Conservation (phyloP, 2,888 invertebrate genomes). For the Brenthis ino region DNA sequence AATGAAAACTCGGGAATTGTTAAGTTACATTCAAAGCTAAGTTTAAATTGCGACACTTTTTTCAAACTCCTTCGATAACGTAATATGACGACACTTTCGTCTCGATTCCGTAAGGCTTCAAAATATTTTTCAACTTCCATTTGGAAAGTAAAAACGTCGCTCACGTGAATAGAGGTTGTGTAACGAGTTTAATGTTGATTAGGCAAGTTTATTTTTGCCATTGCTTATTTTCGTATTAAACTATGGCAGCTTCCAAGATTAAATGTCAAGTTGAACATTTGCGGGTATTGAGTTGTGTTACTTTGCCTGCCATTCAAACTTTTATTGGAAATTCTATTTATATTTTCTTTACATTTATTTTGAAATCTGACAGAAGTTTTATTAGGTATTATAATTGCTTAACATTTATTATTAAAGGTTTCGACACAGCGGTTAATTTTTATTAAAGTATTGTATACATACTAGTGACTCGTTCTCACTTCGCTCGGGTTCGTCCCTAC, state of each 20-base stretch:
- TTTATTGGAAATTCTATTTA: slow-evolving; percentile 26
- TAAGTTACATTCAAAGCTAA: slow-evolving; percentile 12
- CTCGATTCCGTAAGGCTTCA: slow-evolving; percentile 44
- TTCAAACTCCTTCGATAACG: slow-evolving; percentile 37
- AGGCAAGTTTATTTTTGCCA: slow-evolving; percentile 48
- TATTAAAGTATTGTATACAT: slow-evolving; percentile 18
- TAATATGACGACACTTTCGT: slow-evolving; percentile 37
- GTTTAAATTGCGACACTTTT: slow-evolving; percentile 39
- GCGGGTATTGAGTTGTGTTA: slow-evolving; percentile 32
- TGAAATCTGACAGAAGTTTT: slow-evolving; percentile 13
- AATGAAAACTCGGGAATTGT: slow-evolving; percentile 11
- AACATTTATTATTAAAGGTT: slow-evolving; percentile 3
- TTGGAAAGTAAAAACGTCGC: slow-evolving; percentile 52
- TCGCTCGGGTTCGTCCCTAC: no score
- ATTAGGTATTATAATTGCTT: neutral
- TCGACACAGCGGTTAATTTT: neutral
- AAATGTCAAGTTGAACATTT: slow-evolving; percentile 40
- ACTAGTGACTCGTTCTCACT: neutral
- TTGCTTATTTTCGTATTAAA: slow-evolving; percentile 44
- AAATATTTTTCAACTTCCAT: slow-evolving; percentile 49
- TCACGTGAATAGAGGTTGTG: slow-evolving; percentile 53
- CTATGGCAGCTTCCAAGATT: slow-evolving; percentile 44
- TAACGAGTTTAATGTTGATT: slow-evolving; percentile 49
- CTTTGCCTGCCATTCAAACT: slow-evolving; percentile 20
- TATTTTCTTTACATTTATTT: slow-evolving; percentile 24